These are phyloP conservation scores for Nomada goodeniana DNA, from an alignment of 2,888 invertebrate genomes.

Conservation along the genomic window DNA sequence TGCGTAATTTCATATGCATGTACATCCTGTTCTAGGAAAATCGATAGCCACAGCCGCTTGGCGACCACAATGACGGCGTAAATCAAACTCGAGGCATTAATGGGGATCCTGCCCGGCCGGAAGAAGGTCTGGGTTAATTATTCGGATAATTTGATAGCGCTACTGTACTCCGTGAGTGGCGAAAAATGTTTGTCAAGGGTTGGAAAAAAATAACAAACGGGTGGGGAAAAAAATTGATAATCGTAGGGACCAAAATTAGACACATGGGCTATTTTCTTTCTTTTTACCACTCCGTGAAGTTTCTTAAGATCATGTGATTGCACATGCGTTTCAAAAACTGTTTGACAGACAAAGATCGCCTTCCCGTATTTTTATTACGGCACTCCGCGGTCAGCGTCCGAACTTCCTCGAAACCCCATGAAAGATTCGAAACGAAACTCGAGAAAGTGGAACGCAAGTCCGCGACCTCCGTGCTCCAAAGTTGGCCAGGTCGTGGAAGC, in stretches of 20 bases:
- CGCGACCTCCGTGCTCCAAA: neutral
- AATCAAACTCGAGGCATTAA: constrained; percentile 42
- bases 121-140: neutral
- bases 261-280: no score
- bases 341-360: neutral
- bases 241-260: no score
- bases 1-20: constrained; percentile 28
- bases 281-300: no score
- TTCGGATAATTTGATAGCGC: neutral
- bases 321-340: no score
- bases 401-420: neutral
- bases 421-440: constrained; percentile 7
- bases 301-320: no score
- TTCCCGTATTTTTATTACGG: neutral
- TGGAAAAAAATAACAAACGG: no score
- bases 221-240: no score
- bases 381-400: neutral
- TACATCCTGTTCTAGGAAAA: constrained; percentile 26
- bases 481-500: neutral
- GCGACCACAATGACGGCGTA: constrained; percentile 41
- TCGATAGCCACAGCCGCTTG: constrained; percentile 40
- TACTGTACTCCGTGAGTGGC: no score
- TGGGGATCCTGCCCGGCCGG: neutral
- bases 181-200: no score
- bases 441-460: neutral